A percentile compares a stretch with the other conserved stretches of the same genome.
Evolutionary conservation across 2,797 vertebrate species (phyloP).

Genomic region (Pseudotriccus pelzelni): DNA sequence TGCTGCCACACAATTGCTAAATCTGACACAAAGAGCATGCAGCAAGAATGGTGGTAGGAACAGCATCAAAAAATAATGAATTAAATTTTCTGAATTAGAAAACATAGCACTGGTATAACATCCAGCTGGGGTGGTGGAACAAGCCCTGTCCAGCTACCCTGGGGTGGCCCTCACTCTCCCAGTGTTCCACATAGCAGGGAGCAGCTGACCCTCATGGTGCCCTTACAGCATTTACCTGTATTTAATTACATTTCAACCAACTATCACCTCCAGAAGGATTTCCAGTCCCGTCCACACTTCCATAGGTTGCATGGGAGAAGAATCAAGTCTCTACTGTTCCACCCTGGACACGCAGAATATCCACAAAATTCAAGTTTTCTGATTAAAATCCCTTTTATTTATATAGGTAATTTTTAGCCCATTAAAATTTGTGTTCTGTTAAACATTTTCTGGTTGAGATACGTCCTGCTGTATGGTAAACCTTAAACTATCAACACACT

Average conservation of each 20-base stretch:
- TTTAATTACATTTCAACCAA: background rate
- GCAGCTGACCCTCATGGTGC: background rate
- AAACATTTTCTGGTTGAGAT: background rate
- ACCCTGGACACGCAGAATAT: background rate
- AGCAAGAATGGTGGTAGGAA: background rate
- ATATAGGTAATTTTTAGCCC: background rate
- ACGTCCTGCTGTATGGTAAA: background rate
- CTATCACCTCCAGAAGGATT: background rate
- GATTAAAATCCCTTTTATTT: background rate
- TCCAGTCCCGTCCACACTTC: background rate
- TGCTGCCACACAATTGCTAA: background rate
- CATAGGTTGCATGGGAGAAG: background rate
- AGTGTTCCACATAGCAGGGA: background rate
- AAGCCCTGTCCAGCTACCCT: background rate
- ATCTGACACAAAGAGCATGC: background rate
- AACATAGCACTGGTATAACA: background rate
- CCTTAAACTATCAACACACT: background rate
- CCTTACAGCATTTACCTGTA: background rate
- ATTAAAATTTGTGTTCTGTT: background rate
- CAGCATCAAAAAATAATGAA: background rate
- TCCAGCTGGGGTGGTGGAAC: background rate
- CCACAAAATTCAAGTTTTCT: background rate
- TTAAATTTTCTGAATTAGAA: background rate
- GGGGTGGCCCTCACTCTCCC: fast-evolving
- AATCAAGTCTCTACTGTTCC: background rate